Percentiles rank a stretch among this genome's conserved stretches.
phyloP scores from a whole-genome alignment of 2,797 vertebrate genomes.

The Semaprochilodus insignis region DNA sequence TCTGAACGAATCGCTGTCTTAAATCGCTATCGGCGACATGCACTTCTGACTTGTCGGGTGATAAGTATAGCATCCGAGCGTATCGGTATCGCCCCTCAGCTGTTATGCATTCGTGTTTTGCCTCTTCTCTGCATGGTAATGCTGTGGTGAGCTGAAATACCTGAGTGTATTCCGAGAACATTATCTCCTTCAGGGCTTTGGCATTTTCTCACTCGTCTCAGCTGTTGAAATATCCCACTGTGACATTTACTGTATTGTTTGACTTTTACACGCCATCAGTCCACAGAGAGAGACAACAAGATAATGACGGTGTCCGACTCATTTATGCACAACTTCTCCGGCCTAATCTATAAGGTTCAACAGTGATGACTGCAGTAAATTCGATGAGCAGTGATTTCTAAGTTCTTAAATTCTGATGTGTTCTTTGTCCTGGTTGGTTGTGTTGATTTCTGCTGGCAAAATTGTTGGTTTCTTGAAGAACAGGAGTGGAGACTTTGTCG shows the following conservation, averaged over 20 bases:
- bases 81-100: neutral
- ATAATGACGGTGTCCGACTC: neutral
- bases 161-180: slow-evolving; percentile 11
- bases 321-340: slow-evolving; percentile 8
- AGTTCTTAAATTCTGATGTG: neutral
- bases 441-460: neutral
- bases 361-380: neutral
- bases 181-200: neutral
- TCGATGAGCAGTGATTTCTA: neutral
- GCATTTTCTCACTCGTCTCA: neutral
- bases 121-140: neutral
- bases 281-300: neutral
- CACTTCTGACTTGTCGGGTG: neutral
- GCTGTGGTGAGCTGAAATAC: neutral
- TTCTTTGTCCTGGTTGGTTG: neutral
- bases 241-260: slow-evolving; percentile 36
- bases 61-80: neutral
- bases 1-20: neutral
- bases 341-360: slow-evolving; percentile 22
- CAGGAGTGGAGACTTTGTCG: no score
- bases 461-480: no score
- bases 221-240: neutral
- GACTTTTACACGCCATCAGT: slow-evolving; percentile 28
- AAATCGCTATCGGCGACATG: neutral
- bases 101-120: neutral